These are phyloP conservation scores for Araneus ventricosus DNA, from an alignment of 1,140 invertebrate species.

Conservation along the genomic window DNA sequence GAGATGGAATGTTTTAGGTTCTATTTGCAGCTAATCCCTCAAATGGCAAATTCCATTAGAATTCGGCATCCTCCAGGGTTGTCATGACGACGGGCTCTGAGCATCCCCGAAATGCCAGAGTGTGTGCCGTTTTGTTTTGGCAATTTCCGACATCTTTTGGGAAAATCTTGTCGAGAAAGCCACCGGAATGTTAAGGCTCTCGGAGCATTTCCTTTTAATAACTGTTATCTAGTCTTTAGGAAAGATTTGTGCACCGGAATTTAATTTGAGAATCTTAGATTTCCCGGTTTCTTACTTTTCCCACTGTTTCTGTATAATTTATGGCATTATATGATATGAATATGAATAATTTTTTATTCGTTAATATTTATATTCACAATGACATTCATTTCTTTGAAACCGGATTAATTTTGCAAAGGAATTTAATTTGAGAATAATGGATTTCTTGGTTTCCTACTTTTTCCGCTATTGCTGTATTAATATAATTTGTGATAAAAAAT, in stretches of 20 bases:
- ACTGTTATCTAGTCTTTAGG: neutral
- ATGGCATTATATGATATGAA: neutral
- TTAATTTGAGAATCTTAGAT: neutral
- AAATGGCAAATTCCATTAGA: constrained; percentile 44
- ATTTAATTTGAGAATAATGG: too few species aligned
- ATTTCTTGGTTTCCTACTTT: too few species aligned
- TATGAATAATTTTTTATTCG: too few species aligned
- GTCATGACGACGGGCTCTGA: neutral
- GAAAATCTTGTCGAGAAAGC: neutral
- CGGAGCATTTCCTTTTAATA: neutral
- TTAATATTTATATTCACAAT: too few species aligned
- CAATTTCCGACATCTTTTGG: constrained; percentile 45
- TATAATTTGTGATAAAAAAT: neutral
- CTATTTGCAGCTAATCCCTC: constrained; percentile 47
- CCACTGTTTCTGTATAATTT: neutral
- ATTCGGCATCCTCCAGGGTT: neutral
- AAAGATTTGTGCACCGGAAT: neutral
- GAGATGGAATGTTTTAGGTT: constrained; percentile 34
- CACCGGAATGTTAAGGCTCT: neutral
- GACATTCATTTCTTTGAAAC: too few species aligned
- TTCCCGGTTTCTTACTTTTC: too few species aligned
- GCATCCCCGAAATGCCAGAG: constrained; percentile 43
- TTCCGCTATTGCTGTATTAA: too few species aligned
- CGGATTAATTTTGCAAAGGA: too few species aligned
- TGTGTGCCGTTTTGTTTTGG: constrained; percentile 31